Base-by-base conservation (phyloP, 2,797 vertebrate species). In the Xenops minutus region DNA sequence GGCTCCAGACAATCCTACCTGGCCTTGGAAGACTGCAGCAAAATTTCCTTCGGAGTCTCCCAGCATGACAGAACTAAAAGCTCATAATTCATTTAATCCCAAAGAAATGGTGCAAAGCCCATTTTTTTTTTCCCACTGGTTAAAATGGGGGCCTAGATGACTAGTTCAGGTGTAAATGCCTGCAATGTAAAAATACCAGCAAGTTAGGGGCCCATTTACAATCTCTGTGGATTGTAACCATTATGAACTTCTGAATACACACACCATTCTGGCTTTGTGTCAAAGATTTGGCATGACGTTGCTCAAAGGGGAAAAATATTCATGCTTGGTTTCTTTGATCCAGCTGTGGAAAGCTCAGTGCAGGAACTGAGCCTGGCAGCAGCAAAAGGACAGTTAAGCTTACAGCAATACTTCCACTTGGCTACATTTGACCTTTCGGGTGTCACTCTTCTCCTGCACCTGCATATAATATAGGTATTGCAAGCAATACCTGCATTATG, bases 281-380 rank as follows among this genome's bases (percentile, higher is more conserved):
- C 77, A 85, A 91, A 90, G 55, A 69, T 63, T 17, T 91, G 79
- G 63, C 71, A 86, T 84, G 73, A 66, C 1, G 2, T 66, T 84
- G 69, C 88, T 93, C 39, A 71, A 46, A 85, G 55, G 62, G 36
- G 62, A 79, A 82, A 88, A 84, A 30, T 19, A 48, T 51, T 93
- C 66, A 81, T 87, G 92, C 74, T 91, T 76, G 44, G 19, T 58
- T 86, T 93, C 90, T 87, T 82, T 91, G 58, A 91, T 76, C 63
- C 26, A 24, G n/a, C 74, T 85, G 51, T 48, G 77, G 76, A 78
- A 86, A 72, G 74, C 43, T 92, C 62, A 56, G 39, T 43, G 71
- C 39, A 91, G 43, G 86, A 93, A 85, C 34, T 10, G 32, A 87
- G 71, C 36, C 72, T 74, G 75, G 61, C 68, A 89, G 88, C 71